These are phyloP conservation scores for Harlomillsia oculata DNA, from an alignment of 1,140 invertebrate species.

Conservation along the genomic window DNA sequence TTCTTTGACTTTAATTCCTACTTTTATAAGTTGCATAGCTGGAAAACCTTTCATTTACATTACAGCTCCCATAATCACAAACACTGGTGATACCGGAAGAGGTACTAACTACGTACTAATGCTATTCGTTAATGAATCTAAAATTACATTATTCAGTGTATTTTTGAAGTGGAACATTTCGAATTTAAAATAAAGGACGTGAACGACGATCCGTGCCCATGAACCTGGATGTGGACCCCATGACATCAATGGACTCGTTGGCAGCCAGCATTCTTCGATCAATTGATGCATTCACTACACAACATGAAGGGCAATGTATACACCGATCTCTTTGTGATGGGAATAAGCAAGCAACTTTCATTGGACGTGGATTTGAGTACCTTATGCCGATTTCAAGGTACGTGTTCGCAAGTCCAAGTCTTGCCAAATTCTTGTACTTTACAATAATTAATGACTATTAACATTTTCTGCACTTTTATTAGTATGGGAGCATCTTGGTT, in stretches of 20 bases:
- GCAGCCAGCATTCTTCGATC: slow-evolving; percentile 11
- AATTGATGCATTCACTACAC: slow-evolving; percentile 27
- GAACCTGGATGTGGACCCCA: slow-evolving; percentile 14
- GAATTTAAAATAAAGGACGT: slow-evolving; percentile 1
- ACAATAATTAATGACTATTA: no score
- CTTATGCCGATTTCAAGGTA: slow-evolving; percentile 31
- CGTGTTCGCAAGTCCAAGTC: not conserved
- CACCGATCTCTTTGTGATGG: slow-evolving; percentile 29
- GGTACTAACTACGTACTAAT: no score
- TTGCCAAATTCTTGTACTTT: not conserved
- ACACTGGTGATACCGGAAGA: no score
- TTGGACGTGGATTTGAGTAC: slow-evolving; percentile 25
- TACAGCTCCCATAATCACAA: no score
- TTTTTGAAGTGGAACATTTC: no score
- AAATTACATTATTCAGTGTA: no score
- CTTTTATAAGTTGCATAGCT: no score
- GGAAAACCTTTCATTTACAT: no score
- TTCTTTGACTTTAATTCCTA: no score
- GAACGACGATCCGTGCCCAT: not conserved
- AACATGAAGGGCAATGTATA: slow-evolving; percentile 33
- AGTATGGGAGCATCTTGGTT: slow-evolving; percentile 30
- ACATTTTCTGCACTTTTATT: slow-evolving; percentile 1
- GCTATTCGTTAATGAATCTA: no score
- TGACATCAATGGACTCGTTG: slow-evolving; percentile 12
- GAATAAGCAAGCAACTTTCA: slow-evolving; percentile 25